phyloP scores from a whole-genome alignment of 2,797 vertebrate genomes.

The Sebastes goodei region DNA sequence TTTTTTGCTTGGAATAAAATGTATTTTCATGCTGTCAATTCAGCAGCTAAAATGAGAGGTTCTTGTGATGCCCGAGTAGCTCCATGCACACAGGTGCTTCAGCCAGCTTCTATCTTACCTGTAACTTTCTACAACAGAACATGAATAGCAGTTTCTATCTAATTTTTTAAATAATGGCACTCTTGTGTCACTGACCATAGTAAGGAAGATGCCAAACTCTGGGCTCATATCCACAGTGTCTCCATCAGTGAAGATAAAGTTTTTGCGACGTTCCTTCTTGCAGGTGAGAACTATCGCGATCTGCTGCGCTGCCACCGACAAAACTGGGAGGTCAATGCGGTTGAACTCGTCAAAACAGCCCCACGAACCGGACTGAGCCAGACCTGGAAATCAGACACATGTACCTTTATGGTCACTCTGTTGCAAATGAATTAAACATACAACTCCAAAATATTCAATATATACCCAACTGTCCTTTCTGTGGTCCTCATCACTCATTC shows the following conservation, averaged over 20 bases:
- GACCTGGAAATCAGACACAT: constrained; percentile 80
- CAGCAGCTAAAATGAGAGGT: not conserved
- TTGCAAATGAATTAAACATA: not conserved
- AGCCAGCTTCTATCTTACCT: not conserved
- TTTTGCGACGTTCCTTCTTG: constrained; percentile 91
- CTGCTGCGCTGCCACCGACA: constrained; percentile 97
- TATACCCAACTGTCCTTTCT: not conserved
- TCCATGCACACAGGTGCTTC: too few relatives aligned
- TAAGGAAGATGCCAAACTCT: constrained; percentile 97
- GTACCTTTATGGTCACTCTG: not conserved
- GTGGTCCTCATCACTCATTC: not conserved
- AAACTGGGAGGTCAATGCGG: constrained; percentile 93
- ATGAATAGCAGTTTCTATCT: not conserved
- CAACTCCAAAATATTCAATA: not conserved
- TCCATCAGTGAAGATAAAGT: constrained; percentile 94
- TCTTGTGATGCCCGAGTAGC: not conserved
- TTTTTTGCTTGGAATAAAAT: not conserved
- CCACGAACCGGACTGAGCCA: constrained; percentile 98
- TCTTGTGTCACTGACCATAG: constrained; percentile 86
- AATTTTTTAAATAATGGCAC: not conserved
- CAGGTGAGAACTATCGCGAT: constrained; percentile 93
- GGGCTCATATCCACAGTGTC: constrained; percentile 94
- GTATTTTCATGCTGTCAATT: not conserved
- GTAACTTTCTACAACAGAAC: not conserved
- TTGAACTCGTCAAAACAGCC: constrained; percentile 99